A percentile compares a stretch with the other conserved stretches of the same genome.
phyloP scores from a whole-genome alignment of 2,797 vertebrate genomes.

The Cynopterus sphinx region DNA sequence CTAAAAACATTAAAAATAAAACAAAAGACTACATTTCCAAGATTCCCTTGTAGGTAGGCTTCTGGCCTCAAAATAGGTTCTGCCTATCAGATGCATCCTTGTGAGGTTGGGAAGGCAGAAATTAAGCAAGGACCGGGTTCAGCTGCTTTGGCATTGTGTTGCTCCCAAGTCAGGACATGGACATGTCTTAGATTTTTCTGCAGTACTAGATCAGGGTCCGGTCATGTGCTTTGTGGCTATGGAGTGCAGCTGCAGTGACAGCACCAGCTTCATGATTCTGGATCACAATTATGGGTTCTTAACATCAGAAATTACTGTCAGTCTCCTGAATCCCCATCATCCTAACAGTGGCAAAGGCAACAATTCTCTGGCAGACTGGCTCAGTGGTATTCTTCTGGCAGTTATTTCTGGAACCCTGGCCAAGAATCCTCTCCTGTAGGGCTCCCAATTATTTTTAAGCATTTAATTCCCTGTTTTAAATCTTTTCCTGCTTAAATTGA shows the following conservation, averaged over 20 bases:
- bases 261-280: background rate
- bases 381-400: background rate
- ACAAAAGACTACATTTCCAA: background rate
- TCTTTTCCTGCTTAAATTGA: constrained; percentile 8
- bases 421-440: background rate
- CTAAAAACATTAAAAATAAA: background rate
- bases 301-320: background rate
- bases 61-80: background rate
- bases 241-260: background rate
- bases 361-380: no score
- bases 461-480: background rate
- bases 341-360: background rate
- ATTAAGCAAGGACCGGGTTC: background rate
- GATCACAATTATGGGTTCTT: background rate
- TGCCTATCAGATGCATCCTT: background rate
- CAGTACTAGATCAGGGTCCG: background rate
- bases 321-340: background rate
- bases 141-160: background rate
- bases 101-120: background rate
- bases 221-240: background rate
- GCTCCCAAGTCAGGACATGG: background rate
- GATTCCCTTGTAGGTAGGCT: background rate
- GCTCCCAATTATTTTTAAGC: background rate
- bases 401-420: background rate
- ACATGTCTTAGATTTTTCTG: background rate